A percentile compares a stretch with the other conserved stretches of the same genome.
Conservation (phyloP, 1,140 invertebrate species). For the Druon quercuslanigerum region DNA sequence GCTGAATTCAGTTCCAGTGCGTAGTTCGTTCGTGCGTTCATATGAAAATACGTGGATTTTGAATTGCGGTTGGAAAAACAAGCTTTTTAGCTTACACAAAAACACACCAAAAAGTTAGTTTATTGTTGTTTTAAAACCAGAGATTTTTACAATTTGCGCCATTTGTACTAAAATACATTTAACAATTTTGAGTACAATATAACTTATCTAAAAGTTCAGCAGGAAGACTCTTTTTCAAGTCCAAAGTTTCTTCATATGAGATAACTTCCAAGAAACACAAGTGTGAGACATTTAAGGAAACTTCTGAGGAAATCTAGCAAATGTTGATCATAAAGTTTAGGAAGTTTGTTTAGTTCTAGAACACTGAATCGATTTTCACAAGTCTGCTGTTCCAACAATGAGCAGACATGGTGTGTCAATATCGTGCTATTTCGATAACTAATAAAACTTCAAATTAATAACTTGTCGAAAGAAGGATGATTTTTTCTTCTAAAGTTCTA, state of each 20-base stretch:
- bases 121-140: not conserved
- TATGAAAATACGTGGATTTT: slow-evolving; percentile 3
- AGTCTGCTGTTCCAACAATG: slow-evolving; percentile 19
- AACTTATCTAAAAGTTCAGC: too few species aligned
- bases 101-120: not conserved
- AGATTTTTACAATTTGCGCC: not conserved
- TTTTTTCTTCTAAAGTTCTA: too few species aligned
- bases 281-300: not conserved
- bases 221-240: not conserved
- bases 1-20: slow-evolving; percentile 6
- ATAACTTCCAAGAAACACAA: not conserved
- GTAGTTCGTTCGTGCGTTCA: slow-evolving; percentile 26
- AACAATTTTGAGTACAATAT: too few species aligned
- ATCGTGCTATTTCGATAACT: not conserved
- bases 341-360: slow-evolving; percentile 15
- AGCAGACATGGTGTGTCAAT: slow-evolving; percentile 3
- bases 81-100: not conserved
- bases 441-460: not conserved
- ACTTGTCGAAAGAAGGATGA: too few species aligned
- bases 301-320: slow-evolving; percentile 3
- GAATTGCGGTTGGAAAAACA: slow-evolving; percentile 14
- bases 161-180: too few species aligned
- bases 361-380: slow-evolving; percentile 4
- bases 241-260: not conserved
- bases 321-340: slow-evolving; percentile 31